Base-by-base conservation (phyloP, 1,140 invertebrate genomes). In the Diuraphis noxia region DNA sequence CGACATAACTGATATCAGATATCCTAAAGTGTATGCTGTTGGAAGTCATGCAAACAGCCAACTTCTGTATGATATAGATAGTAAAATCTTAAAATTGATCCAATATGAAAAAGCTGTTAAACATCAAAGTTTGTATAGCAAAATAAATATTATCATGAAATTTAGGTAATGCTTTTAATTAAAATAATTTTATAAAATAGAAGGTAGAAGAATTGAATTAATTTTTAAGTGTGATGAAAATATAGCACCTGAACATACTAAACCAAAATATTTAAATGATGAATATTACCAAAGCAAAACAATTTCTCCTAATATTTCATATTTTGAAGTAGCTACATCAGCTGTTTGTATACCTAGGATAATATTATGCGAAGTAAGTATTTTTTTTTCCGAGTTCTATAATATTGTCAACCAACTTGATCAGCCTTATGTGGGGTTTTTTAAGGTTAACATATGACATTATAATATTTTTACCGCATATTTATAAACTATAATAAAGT, bases 211-310 rank as follows among this genome's bases (percentile, higher is more conserved):
- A 81, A 40, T 52, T 38, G 77, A 91, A 36, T 38, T 91, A 1
- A 46, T 38, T 36, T 91, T 91, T 52, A 82, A 82, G 19, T 91
- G 89, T 52, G 36, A 91, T 91, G 89, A 91, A 82, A 91, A 82
- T 40, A 52, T 91, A 41, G 23, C 41, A 52, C 89, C 89, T 30
- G 89, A 91, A 81, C 40, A 91, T 19, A 79, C 34, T 9, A 49
- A 36, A 81, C 77, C 77, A 49, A 25, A 40, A 49, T 91, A 38
- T 90, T 36, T 90, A 49, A 49, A 13, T 43, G 63, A 49, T 36
- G n/a, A 81, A 79, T 77, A 43, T 88, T 6, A 87, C 13, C 36
- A 38, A 41, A 1, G 2, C 34, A 52, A 86, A 86, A 86, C 13
- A 49, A 49, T 10, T n/a, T 63, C 0, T 34, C 2, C n/a, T 25